Evolutionary conservation across 92 coral and sea anemone species (phyloP).

Genomic region (Paragorgia papillata): DNA sequence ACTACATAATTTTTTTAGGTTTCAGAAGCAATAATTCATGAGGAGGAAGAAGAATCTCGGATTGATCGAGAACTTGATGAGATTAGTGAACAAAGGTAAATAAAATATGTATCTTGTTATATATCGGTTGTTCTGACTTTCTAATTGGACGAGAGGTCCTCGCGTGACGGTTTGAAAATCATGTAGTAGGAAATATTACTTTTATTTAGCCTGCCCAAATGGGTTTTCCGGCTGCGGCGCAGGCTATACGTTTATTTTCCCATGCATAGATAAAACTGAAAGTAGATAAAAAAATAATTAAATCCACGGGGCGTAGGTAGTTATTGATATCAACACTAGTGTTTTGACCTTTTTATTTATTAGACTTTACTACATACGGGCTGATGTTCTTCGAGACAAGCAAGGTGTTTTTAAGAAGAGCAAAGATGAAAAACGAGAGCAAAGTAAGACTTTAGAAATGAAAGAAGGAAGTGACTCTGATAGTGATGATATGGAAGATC

Average conservation of each 20-base stretch:
- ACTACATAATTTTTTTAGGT: constrained; percentile 61
- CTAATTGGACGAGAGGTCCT: too few species aligned
- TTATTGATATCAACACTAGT: too few species aligned
- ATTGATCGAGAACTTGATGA: constrained; percentile 89
- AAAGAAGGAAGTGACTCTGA: constrained; percentile 67
- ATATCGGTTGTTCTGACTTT: too few species aligned
- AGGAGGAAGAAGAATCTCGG: constrained; percentile 92
- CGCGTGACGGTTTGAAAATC: too few species aligned
- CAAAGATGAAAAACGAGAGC: constrained; percentile 43
- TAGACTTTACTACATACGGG: constrained; percentile 89
- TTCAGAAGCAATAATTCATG: constrained; percentile 92
- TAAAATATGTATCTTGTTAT: neutral
- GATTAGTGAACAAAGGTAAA: constrained; percentile 94
- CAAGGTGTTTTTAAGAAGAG: constrained; percentile 65
- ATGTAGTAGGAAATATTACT: too few species aligned
- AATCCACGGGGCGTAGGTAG: too few species aligned
- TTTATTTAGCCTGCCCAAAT: too few species aligned
- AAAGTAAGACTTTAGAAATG: constrained; percentile 36
- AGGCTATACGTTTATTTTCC: too few species aligned
- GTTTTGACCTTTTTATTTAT: neutral
- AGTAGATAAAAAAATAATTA: too few species aligned
- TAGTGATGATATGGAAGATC: constrained; percentile 90
- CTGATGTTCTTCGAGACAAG: constrained; percentile 85
- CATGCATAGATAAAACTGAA: too few species aligned
- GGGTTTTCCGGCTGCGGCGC: too few species aligned